These are phyloP conservation scores for Chaunax sp. DNA, from an alignment of 2,797 vertebrate species.

Conservation along the genomic window DNA sequence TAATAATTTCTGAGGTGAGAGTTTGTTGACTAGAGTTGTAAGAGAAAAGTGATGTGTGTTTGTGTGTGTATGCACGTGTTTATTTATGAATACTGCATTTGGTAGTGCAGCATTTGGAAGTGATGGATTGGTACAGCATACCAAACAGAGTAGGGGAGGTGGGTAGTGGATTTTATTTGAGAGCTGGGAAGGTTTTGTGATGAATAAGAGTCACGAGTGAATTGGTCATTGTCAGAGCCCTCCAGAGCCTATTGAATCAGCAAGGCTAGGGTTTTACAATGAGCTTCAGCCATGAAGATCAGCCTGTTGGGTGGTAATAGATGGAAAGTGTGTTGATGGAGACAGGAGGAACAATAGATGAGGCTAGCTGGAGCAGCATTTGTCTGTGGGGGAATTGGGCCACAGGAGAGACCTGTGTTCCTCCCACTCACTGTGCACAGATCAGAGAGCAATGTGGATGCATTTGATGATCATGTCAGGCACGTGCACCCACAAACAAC, in stretches of 20 bases:
- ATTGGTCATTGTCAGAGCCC: constrained; percentile 82
- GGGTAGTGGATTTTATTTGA: constrained; percentile 80
- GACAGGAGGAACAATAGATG: constrained; percentile 72
- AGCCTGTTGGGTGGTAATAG: constrained; percentile 74
- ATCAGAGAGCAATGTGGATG: constrained; percentile 69
- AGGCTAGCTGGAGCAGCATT: constrained; percentile 63
- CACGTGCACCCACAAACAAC: constrained; percentile 23
- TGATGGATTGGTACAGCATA: constrained; percentile 81
- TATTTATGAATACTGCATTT: constrained; percentile 46
- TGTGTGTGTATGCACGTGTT: constrained; percentile 12
- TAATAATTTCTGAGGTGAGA: constrained; percentile 72
- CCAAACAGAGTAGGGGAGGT: constrained; percentile 76
- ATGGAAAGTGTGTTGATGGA: constrained; percentile 81
- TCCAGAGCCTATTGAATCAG: constrained; percentile 79
- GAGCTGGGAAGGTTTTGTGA: constrained; percentile 79
- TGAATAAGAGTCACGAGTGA: constrained; percentile 82
- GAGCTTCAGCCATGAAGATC: constrained; percentile 74
- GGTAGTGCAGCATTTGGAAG: constrained; percentile 64
- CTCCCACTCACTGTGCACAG: constrained; percentile 71
- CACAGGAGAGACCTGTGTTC: constrained; percentile 70
- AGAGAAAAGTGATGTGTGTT: constrained; percentile 50
- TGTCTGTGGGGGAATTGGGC: constrained; percentile 72
- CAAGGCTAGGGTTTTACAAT: constrained; percentile 73
- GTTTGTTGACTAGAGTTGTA: constrained; percentile 70
- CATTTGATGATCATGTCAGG: constrained; percentile 48